phyloP scores from a whole-genome alignment of 2,888 invertebrate genomes.

The Blastobasis adustella region DNA sequence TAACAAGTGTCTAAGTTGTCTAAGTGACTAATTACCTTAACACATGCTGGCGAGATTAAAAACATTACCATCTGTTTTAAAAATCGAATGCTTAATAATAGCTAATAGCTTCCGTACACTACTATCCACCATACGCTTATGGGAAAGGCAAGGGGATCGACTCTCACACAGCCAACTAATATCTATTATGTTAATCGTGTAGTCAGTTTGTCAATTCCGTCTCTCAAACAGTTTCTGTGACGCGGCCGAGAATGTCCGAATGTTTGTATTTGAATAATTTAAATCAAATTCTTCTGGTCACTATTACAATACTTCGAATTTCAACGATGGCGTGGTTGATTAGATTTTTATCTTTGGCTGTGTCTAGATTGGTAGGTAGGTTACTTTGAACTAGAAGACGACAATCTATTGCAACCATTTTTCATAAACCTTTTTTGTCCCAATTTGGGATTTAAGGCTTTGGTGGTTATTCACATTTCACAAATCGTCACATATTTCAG shows the following conservation, averaged over 20 bases:
- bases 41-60: constrained; percentile 14
- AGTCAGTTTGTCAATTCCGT: constrained; percentile 26
- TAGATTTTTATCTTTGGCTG: too few relatives aligned
- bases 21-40: constrained; percentile 6
- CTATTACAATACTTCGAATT: too few relatives aligned
- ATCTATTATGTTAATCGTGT: constrained; percentile 31
- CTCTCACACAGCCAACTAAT: constrained; percentile 31
- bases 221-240: constrained; percentile 26
- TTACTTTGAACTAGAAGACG: too few relatives aligned
- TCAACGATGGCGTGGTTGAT: too few relatives aligned
- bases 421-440: too few relatives aligned
- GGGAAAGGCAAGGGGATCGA: constrained; percentile 28
- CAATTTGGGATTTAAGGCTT: too few relatives aligned
- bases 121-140: constrained; percentile 21
- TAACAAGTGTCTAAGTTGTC: neutral
- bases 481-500: too few relatives aligned
- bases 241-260: constrained; percentile 19
- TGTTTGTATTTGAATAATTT: constrained; percentile 13
- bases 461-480: too few relatives aligned
- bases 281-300: neutral
- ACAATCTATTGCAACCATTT: too few relatives aligned
- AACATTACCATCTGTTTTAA: constrained; percentile 17
- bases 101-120: constrained; percentile 35
- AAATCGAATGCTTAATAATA: constrained; percentile 22
- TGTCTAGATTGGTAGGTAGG: too few relatives aligned